phyloP scores from a whole-genome alignment of 1,140 invertebrate species.

The Bombus confusus region DNA sequence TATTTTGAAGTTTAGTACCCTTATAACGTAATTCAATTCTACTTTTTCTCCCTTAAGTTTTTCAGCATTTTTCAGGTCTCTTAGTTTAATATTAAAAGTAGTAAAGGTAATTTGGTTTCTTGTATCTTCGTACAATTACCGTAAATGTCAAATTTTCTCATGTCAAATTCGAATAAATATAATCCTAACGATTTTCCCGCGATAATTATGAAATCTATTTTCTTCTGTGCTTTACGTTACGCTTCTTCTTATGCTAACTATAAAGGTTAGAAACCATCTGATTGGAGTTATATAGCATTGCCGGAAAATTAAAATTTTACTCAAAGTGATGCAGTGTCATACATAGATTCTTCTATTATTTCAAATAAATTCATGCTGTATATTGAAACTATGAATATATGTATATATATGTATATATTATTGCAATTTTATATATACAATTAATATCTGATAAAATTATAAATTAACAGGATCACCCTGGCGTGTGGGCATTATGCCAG shows the following conservation, averaged over 20 bases:
- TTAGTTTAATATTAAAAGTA: neutral
- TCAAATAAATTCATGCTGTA: neutral
- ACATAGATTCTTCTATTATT: neutral
- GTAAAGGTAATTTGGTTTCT: slow-evolving; percentile 25
- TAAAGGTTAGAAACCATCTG: slow-evolving; percentile 43
- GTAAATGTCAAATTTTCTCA: neutral
- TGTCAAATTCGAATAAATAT: neutral
- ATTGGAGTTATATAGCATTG: slow-evolving; percentile 50
- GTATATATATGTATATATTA: neutral
- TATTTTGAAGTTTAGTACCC: neutral
- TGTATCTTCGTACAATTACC: neutral
- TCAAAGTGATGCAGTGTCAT: neutral
- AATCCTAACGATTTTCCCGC: neutral
- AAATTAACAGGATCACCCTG: slow-evolving; percentile 91
- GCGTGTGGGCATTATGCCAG: slow-evolving; percentile 92
- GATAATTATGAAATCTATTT: slow-evolving; percentile 8
- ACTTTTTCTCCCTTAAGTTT: slow-evolving; percentile 25
- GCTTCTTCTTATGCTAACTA: slow-evolving; percentile 3
- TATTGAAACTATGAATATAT: neutral
- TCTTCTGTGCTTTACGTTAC: neutral
- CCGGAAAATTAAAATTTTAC: slow-evolving; percentile 50
- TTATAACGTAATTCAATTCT: neutral
- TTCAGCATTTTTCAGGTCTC: slow-evolving; percentile 42
- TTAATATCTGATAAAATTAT: slow-evolving; percentile 12
- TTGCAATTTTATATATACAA: neutral